A percentile compares a stretch with the other conserved stretches of the same genome.
These are phyloP conservation scores for Lasiurus cinereus DNA, from an alignment of 2,113 vertebrate species.

Conservation along the genomic window DNA sequence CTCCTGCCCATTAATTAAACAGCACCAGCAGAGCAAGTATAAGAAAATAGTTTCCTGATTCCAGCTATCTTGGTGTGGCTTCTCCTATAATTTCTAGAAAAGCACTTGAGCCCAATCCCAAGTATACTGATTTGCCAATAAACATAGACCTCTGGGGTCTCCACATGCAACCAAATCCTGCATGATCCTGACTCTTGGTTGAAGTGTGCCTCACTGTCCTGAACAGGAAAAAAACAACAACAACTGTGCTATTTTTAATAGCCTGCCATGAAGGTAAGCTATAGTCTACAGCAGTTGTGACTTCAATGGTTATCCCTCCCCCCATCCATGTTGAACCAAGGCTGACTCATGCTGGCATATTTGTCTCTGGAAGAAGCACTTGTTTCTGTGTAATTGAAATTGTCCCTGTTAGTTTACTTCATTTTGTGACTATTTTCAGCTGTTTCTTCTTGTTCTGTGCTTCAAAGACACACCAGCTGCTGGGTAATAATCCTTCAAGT, in stretches of 20 bases:
- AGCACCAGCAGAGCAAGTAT: background rate
- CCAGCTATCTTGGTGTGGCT: background rate
- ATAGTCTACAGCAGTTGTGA: background rate
- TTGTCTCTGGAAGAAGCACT: background rate
- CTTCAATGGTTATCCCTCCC: too few species aligned
- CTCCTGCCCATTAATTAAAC: constrained; percentile 39
- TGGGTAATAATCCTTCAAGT: constrained; percentile 22
- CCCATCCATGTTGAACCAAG: background rate
- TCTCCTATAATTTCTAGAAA: constrained; percentile 13
- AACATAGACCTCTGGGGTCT: background rate
- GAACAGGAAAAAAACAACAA: background rate
- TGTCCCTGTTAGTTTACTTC: background rate
- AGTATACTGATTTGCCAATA: background rate
- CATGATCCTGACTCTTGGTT: background rate
- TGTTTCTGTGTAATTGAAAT: background rate
- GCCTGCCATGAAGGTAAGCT: background rate
- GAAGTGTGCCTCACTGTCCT: background rate
- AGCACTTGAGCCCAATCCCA: background rate
- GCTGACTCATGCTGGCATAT: background rate
- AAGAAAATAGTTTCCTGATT: background rate
- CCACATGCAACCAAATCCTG: background rate
- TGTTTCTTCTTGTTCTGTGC: constrained; percentile 57
- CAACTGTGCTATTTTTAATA: constrained; percentile 3
- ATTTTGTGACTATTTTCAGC: background rate
- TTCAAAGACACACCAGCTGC: constrained; percentile 48